Evolutionary conservation across 2,113 vertebrate species (phyloP), one percentile per base, ranked within the genome.

Genomic region (Murina feae): DNA sequence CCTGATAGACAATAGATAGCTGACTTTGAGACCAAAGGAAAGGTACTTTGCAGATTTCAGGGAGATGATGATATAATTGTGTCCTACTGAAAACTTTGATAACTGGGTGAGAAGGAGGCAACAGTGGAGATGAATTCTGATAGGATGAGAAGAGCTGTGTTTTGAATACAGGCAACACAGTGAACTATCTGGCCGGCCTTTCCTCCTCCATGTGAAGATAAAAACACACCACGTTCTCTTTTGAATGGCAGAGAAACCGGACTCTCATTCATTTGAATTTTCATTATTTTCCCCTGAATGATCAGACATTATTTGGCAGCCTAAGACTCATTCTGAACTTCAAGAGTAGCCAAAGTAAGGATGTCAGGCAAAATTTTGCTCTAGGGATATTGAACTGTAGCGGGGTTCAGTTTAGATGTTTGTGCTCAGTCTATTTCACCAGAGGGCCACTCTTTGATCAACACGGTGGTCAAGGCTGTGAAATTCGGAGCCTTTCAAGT

Each of bases 391-490:
- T 88, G 78, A 93, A 51, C 72, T 5, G 1, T 37, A 37, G n/a
- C 72, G 88, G 49, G 37, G 68, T 82, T 90, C 78, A 92, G 42
- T 93, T 92, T 86, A 93, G 95, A 96, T 81, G 96, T 96, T 83
- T 94, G 74, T 75, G 63, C 92, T 94, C 89, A 88, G 95, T 86
- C 81, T 79, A 9, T 95, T 95, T 96, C 78, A 94, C 95, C 76
- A 93, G 93, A 95, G 93, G 96, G 81, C 66, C 42, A 35, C 23
- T 60, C 94, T 97, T 97, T 96, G 97, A 96, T 96, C 92, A 95
- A 21, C 63, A 53, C 66, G 85, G 21, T 93, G 92, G 90, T 95
- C 94, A 93, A 96, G 92, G 49, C 68, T 93, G 53, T 87, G 42
- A 93, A 95, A 96, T 90, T 96, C 90, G 74, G 63, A 81, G 72